A percentile compares a stretch with the other conserved stretches of the same genome.
phyloP scores from a whole-genome alignment of 2,888 invertebrate genomes.

The Eupithecia subumbrata region DNA sequence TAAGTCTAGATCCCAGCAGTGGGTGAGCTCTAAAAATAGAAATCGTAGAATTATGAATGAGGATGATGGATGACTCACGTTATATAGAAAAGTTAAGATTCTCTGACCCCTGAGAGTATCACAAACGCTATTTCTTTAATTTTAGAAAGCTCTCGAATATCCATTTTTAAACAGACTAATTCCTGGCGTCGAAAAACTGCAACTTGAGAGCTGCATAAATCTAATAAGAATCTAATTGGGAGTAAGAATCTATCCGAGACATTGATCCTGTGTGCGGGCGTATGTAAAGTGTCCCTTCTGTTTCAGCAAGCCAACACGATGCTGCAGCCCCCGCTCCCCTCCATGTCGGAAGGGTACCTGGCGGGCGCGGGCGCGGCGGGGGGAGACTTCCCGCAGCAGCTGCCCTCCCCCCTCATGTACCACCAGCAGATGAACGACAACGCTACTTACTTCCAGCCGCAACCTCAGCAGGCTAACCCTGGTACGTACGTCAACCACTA shows the following conservation, averaged over 20 bases:
- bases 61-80: not conserved
- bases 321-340: conserved; percentile 45
- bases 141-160: not conserved
- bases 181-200: not conserved
- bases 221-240: not conserved
- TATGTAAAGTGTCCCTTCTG: not conserved
- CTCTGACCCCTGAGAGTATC: not conserved
- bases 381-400: conserved; percentile 55
- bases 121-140: not conserved
- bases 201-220: not conserved
- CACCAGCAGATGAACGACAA: conserved; percentile 60
- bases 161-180: too few species aligned
- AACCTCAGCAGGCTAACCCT: conserved; percentile 45
- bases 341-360: conserved; percentile 62
- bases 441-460: conserved; percentile 64
- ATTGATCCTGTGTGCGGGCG: not conserved
- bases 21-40: not conserved
- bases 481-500: conserved; percentile 41
- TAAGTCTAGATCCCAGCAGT: not conserved
- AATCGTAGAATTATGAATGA: not conserved
- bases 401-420: conserved; percentile 57
- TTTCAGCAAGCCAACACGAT: conserved; percentile 23
- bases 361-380: conserved; percentile 37
- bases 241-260: not conserved
- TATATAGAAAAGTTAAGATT: not conserved